Evolutionary conservation across 2,797 vertebrate genomes (phyloP).

Genomic region (Chlorospingus flavigularis): DNA sequence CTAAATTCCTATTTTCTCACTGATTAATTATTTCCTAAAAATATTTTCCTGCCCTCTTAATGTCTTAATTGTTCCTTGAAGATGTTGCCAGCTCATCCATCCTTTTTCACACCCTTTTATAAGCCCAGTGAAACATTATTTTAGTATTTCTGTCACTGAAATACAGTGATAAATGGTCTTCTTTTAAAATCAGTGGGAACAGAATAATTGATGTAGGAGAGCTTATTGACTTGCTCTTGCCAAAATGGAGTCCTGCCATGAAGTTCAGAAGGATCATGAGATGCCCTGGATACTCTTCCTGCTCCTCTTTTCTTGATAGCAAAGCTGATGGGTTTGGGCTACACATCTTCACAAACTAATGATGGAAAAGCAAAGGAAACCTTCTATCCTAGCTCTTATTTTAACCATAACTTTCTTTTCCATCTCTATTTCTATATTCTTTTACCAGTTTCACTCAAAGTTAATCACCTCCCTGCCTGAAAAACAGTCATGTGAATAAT

Average conservation of each 20-base stretch:
- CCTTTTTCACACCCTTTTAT: not conserved
- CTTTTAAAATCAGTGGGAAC: slow-evolving; percentile 23
- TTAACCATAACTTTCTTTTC: not conserved
- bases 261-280: not conserved
- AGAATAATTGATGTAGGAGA: not conserved
- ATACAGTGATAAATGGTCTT: not conserved
- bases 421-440: not conserved
- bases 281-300: not conserved
- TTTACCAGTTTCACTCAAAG: not conserved
- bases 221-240: not conserved
- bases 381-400: not conserved
- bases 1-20: slow-evolving; percentile 24
- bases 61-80: slow-evolving; percentile 14
- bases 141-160: not conserved
- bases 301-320: not conserved
- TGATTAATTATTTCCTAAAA: not conserved
- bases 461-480: slow-evolving; percentile 1
- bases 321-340: not conserved
- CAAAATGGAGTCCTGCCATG: not conserved
- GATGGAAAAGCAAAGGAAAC: not conserved
- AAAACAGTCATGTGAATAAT: not conserved
- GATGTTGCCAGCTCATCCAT: not conserved
- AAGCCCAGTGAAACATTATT: not conserved
- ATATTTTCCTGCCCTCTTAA: not conserved
- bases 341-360: not conserved